Evolutionary conservation across 1,140 invertebrate genomes (phyloP).

Genomic region (Polypedilum pembai): DNA sequence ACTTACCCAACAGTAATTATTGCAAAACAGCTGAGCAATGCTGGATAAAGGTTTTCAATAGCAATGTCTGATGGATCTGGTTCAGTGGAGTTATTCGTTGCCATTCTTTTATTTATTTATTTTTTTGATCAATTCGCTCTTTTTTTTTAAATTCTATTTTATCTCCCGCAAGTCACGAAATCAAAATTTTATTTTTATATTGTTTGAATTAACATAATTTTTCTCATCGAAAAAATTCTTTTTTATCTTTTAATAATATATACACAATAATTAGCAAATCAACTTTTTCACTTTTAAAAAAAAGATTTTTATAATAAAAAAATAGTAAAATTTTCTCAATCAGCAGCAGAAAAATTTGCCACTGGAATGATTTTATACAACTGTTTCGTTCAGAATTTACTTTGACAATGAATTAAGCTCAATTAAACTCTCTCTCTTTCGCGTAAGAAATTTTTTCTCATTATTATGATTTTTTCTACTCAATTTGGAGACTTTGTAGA

Average conservation of each 20-base stretch:
- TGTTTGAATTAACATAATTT: constrained; percentile 2
- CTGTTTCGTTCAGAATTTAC: neutral
- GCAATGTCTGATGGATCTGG: constrained; percentile 42
- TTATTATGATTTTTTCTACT: neutral
- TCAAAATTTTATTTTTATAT: neutral
- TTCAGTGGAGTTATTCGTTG: neutral
- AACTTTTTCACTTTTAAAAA: neutral
- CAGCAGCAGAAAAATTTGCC: neutral
- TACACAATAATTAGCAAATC: neutral
- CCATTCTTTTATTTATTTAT: neutral
- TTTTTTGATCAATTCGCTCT: neutral
- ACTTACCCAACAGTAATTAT: constrained; percentile 82
- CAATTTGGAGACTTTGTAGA: neutral
- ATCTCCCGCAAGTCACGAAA: neutral
- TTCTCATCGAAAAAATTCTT: neutral
- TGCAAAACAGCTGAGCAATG: constrained; percentile 82
- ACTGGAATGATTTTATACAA: neutral
- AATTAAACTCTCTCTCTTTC: neutral
- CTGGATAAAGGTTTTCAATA: constrained; percentile 79
- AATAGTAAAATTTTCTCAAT: neutral
- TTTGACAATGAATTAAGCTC: constrained; percentile 12
- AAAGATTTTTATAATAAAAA: neutral
- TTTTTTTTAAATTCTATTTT: neutral
- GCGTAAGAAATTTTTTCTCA: neutral
- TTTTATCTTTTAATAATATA: neutral